phyloP scores from a whole-genome alignment of 2,113 vertebrate species.

The Formicarius rufipectus region DNA sequence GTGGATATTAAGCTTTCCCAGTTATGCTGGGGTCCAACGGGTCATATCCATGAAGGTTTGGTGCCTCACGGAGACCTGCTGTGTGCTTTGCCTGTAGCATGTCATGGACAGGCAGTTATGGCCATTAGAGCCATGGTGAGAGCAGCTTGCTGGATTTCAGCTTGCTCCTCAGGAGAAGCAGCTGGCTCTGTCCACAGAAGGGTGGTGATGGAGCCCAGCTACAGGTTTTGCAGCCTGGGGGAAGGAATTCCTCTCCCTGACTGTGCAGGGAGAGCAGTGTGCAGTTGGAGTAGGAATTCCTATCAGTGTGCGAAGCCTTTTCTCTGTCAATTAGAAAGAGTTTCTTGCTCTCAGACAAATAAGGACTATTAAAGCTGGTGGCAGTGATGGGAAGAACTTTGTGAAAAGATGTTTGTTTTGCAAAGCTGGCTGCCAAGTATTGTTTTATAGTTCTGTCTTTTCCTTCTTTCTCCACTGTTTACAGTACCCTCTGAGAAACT shows the following conservation, averaged over 20 bases:
- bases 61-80: neutral
- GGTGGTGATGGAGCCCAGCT: neutral
- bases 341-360: conserved; percentile 46
- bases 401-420: conserved; percentile 63
- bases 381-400: conserved; percentile 55
- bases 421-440: conserved; percentile 57
- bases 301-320: neutral
- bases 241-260: neutral
- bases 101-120: neutral
- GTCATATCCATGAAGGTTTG: neutral
- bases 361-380: conserved; percentile 45
- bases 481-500: conserved; percentile 53
- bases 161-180: neutral
- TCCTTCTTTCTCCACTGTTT: conserved; percentile 53
- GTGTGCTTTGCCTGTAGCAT: neutral
- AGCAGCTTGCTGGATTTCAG: neutral
- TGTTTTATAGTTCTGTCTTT: conserved; percentile 61
- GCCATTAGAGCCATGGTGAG: neutral
- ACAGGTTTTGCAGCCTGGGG: neutral
- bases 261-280: accelerated
- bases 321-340: neutral
- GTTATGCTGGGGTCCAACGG: accelerated
- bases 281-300: neutral
- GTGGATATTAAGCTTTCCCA: neutral
- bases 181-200: neutral